phyloP scores from a whole-genome alignment of 2,797 vertebrate genomes.

The Danio tinwini region DNA sequence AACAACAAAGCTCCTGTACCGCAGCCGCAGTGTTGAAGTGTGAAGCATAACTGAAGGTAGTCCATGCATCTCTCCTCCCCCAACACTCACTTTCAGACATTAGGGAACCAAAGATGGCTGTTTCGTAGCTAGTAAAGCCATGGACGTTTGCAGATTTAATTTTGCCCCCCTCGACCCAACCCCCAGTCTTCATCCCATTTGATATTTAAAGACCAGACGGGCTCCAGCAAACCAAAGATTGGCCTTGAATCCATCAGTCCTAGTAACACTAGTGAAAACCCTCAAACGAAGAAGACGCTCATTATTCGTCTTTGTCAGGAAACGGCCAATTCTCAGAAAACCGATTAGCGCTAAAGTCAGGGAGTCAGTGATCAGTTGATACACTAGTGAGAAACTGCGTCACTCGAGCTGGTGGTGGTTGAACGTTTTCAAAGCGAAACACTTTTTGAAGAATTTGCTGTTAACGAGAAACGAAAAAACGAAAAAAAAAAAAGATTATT shows the following conservation, averaged over 20 bases:
- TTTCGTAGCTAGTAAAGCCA: conserved; percentile 81
- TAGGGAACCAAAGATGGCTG: conserved; percentile 80
- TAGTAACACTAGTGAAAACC: conserved; percentile 70
- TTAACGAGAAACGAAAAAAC: conserved; percentile 85
- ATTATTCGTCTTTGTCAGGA: conserved; percentile 51
- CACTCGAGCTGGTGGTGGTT: conserved; percentile 86
- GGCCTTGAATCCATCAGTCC: conserved; percentile 85
- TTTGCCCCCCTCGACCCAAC: conserved; percentile 54
- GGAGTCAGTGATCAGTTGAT: conserved; percentile 91
- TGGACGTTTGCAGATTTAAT: conserved; percentile 67
- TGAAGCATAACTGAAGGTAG: conserved; percentile 85
- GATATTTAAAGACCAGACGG: conserved; percentile 71
- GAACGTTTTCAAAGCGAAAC: conserved; percentile 91
- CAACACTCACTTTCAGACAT: conserved; percentile 48
- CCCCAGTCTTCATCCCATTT: conserved; percentile 27
- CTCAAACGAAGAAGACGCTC: conserved; percentile 82
- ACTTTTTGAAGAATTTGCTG: conserved; percentile 99
- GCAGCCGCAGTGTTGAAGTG: conserved; percentile 76
- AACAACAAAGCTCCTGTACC: conserved; percentile 64
- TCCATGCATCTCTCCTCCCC: conserved; percentile 70
- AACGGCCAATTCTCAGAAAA: conserved; percentile 61
- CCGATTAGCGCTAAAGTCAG: conserved; percentile 89
- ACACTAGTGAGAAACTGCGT: conserved; percentile 87
- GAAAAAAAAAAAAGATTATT: conserved; percentile 80
- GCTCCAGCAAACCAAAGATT: conserved; percentile 96